These are phyloP conservation scores for Trichonephila clavipes DNA, from an alignment of 1,140 invertebrate species.

Conservation along the genomic window DNA sequence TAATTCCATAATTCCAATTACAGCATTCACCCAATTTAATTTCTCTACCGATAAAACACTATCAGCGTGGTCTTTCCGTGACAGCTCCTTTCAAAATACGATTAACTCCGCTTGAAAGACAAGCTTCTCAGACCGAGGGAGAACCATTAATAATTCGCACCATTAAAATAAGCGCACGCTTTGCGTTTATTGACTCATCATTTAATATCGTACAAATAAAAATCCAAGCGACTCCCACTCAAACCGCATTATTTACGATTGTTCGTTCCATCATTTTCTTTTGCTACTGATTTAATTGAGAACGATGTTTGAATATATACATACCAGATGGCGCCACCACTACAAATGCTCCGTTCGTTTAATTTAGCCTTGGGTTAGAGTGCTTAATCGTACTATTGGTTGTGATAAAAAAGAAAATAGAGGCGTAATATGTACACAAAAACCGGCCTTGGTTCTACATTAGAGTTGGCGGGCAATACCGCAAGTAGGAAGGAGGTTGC, in stretches of 20 bases:
- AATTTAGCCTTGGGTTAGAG: conserved; percentile 21
- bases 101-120: background rate
- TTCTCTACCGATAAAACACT: background rate
- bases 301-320: background rate
- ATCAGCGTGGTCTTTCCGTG: background rate
- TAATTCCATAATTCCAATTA: background rate
- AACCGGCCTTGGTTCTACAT: background rate
- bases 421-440: conserved; percentile 31
- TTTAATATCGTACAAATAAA: background rate
- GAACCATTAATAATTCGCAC: conserved; percentile 3
- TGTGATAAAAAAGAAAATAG: conserved; percentile 24
- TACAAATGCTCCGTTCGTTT: background rate
- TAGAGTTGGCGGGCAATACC: background rate
- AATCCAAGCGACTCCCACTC: background rate
- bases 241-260: background rate
- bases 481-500: conserved; percentile 7
- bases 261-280: background rate
- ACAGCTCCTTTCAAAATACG: conserved; percentile 11
- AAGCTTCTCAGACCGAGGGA: background rate
- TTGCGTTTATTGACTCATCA: conserved; percentile 4
- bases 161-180: conserved; percentile 8
- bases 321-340: background rate
- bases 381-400: conserved; percentile 13
- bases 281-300: conserved; percentile 13
- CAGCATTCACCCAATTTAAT: background rate